Percentiles rank a stretch among this genome's conserved stretches.
Conservation (phyloP, 2,113 vertebrate species). For the Austrofundulus limnaeus region DNA sequence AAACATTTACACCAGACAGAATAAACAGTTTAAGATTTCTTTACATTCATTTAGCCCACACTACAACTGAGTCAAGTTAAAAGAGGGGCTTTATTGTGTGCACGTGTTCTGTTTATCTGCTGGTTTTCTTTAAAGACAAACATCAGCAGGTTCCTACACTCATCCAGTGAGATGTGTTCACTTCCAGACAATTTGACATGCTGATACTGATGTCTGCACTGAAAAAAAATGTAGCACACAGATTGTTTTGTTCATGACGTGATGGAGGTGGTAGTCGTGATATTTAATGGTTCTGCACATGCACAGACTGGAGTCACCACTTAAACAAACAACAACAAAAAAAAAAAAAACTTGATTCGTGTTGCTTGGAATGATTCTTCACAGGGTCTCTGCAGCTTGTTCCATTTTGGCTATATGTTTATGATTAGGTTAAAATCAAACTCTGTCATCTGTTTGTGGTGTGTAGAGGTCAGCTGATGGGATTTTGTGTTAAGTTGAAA, state of each 20-base stretch:
- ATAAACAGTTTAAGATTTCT: slow-evolving; percentile 38
- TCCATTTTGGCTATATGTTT: background rate
- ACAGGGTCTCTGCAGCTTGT: background rate
- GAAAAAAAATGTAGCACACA: slow-evolving; percentile 47
- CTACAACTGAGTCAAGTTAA: slow-evolving; percentile 27
- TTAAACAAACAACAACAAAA: background rate
- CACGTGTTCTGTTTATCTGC: slow-evolving; percentile 21
- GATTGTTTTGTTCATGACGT: slow-evolving; percentile 49
- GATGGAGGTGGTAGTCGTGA: slow-evolving; percentile 63
- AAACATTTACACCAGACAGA: slow-evolving; percentile 56
- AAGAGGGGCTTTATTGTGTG: slow-evolving; percentile 37
- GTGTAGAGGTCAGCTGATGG: slow-evolving; percentile 49
- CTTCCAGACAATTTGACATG: slow-evolving; percentile 38
- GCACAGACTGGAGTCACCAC: slow-evolving; percentile 62
- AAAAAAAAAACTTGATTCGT: slow-evolving; percentile 30
- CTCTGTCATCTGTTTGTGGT: slow-evolving; percentile 20
- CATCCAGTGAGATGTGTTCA: slow-evolving; percentile 39
- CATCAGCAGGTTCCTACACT: slow-evolving; percentile 27
- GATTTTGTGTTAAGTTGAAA: slow-evolving; percentile 33
- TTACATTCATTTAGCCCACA: slow-evolving; percentile 34
- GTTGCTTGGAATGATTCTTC: slow-evolving; percentile 40
- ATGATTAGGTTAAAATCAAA: background rate
- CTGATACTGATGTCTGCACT: slow-evolving; percentile 55
- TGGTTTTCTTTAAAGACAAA: background rate
- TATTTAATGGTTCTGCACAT: slow-evolving; percentile 61